Evolutionary conservation across 2,113 vertebrate species (phyloP).

Genomic region (Proterorhinus semilunaris): DNA sequence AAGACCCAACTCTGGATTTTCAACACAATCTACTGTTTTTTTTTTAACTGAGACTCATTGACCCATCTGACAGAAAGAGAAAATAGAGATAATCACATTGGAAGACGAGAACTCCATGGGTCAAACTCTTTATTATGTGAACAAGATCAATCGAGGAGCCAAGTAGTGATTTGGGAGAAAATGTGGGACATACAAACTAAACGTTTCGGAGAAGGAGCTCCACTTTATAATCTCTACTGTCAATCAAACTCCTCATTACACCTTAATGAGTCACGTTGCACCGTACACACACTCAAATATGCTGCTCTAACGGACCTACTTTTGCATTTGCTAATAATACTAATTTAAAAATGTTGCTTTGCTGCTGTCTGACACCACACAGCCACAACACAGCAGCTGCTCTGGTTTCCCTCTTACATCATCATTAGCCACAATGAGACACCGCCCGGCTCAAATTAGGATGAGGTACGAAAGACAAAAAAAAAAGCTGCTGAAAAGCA

Average conservation of each 20-base stretch:
- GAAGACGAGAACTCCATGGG: too few relatives aligned
- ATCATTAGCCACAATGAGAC: slow-evolving; percentile 52
- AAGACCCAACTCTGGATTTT: background rate
- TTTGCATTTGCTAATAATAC: background rate
- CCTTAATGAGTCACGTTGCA: background rate
- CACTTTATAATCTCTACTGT: background rate
- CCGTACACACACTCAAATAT: background rate
- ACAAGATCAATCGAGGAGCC: too few relatives aligned
- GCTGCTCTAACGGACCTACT: background rate
- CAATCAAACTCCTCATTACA: background rate
- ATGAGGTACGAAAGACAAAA: slow-evolving; percentile 8
- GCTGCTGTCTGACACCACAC: slow-evolving; percentile 9
- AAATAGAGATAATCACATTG: too few relatives aligned
- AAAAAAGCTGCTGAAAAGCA: slow-evolving; percentile 22
- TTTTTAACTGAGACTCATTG: too few relatives aligned
- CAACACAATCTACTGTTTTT: too few relatives aligned
- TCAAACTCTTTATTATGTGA: too few relatives aligned
- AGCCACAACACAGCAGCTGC: slow-evolving; percentile 8
- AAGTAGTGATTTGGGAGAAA: background rate
- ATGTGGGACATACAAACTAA: background rate
- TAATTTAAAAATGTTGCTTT: background rate
- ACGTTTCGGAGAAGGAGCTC: background rate
- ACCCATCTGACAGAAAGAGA: too few relatives aligned
- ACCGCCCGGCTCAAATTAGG: slow-evolving; percentile 48
- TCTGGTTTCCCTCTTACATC: slow-evolving; percentile 28